Conservation (phyloP, 2,113 vertebrate species). For the Saccopteryx leptura region DNA sequence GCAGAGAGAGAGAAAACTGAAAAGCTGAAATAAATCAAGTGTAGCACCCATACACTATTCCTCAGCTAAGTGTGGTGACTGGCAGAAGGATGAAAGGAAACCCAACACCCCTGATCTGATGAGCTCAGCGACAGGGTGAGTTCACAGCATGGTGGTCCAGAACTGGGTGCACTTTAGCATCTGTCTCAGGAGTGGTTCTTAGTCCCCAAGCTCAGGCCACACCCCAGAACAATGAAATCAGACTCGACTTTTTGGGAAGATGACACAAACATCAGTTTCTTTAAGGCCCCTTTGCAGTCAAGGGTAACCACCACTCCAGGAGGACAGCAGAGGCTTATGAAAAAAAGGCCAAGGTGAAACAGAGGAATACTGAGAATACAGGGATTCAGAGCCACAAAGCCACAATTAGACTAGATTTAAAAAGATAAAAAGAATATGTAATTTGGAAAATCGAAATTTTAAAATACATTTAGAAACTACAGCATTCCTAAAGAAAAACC, state of each 20-base stretch:
- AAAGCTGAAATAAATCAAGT: constrained; percentile 34
- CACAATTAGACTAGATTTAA: neutral
- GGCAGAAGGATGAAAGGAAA: neutral
- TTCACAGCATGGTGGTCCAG: neutral
- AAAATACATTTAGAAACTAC: constrained; percentile 63
- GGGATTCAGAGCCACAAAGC: neutral
- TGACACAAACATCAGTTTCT: constrained; percentile 10
- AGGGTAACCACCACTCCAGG: neutral
- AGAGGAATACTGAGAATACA: constrained; percentile 19
- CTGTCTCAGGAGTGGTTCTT: neutral
- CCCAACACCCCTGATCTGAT: constrained; percentile 20
- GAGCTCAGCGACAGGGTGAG: neutral
- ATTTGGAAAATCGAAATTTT: constrained; percentile 47
- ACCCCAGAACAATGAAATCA: constrained; percentile 40
- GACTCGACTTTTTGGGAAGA: neutral
- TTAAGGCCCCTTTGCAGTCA: constrained; percentile 45
- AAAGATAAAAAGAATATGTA: neutral
- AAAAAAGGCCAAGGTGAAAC: constrained; percentile 53
- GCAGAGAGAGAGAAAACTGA: constrained; percentile 58
- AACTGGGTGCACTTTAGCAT: neutral
- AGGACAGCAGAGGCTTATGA: neutral
- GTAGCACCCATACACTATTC: neutral
- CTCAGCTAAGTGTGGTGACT: constrained; percentile 4
- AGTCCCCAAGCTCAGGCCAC: neutral
- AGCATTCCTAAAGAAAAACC: constrained; percentile 49